Evolutionary conservation across 2,113 vertebrate genomes (phyloP), one percentile per base, ranked within the genome.

Genomic region (Oenanthe oenanthe): DNA sequence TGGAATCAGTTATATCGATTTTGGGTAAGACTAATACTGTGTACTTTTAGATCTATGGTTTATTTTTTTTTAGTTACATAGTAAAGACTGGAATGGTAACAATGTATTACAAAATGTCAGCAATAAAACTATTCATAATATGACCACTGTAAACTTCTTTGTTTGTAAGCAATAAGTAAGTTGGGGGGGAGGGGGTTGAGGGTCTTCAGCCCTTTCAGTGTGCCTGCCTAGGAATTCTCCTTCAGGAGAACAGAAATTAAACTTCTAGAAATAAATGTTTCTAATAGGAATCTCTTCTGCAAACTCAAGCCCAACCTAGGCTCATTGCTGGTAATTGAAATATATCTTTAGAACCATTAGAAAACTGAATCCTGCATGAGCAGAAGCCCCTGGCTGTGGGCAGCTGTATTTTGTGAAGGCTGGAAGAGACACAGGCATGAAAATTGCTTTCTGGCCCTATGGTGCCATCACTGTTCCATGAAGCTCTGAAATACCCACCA

Each of bases 1-100:
- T 88, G 66, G 87, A 76, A 31, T 84, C 42, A 28, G 57, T 85
- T 71, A 0, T 70, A 62, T 61, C 79, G 80, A 68, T 82, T 43
- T 61, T 85, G 71, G 40, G 9, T 92, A 89, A 74, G 91, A 96
- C 95, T 97, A 96, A 94, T 91, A 72, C 84, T 67, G 25, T 95
- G 42, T 96, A 68, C 80, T 88, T 93, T 45, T 96, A 87, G 94
- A 96, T 78, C 70, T 71, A 6, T 85, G 71, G 32, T 93, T 91
- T 96, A 92, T 96, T 97, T 96, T 95, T 96, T 95, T 93, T 85
- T 96, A 95, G 78, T 93, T 91, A 51, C 63, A 5, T 93, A 91
- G 72, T 88, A 81, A 89, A 85, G 92, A 93, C 88, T 94, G 96
- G 93, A 91, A 91, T 21, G 51, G 77, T 95, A 95, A 93, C 88